These are phyloP conservation scores for Cichlasoma orientale DNA, from an alignment of 2,797 vertebrate species.

Conservation along the genomic window DNA sequence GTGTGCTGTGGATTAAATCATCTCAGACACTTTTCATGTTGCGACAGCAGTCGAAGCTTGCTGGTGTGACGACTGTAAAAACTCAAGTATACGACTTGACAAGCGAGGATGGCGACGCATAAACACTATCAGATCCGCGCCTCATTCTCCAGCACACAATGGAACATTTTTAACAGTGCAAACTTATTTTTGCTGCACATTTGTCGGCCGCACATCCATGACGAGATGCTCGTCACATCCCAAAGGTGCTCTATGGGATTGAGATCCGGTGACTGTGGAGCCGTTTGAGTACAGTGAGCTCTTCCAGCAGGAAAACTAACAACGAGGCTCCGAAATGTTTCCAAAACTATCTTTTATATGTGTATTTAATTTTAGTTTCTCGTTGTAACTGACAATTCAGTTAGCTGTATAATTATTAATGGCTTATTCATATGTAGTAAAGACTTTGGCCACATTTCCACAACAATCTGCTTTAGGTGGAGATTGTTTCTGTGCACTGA, in stretches of 20 bases:
- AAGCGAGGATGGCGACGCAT: neutral
- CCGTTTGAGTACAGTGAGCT: neutral
- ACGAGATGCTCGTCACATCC: constrained; percentile 32
- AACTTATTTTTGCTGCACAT: constrained; percentile 20
- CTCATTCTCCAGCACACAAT: neutral
- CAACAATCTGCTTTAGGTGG: neutral
- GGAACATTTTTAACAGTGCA: neutral
- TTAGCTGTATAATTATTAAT: neutral
- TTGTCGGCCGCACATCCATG: constrained; percentile 52
- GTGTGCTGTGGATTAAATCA: constrained; percentile 65
- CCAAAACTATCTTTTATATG: neutral
- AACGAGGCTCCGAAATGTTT: neutral
- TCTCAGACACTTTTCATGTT: constrained; percentile 31
- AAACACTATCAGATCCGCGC: neutral
- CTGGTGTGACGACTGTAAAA: constrained; percentile 31
- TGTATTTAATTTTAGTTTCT: neutral
- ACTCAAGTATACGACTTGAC: constrained; percentile 5
- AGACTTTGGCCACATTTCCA: neutral
- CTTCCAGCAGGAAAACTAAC: too few relatives aligned
- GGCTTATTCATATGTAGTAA: neutral
- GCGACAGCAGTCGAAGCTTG: constrained; percentile 22
- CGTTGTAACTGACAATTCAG: neutral
- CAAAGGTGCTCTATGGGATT: neutral
- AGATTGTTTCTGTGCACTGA: neutral
- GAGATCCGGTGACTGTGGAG: neutral